Conservation (phyloP, 2,797 vertebrate genomes). For the Myotis vivesi region DNA sequence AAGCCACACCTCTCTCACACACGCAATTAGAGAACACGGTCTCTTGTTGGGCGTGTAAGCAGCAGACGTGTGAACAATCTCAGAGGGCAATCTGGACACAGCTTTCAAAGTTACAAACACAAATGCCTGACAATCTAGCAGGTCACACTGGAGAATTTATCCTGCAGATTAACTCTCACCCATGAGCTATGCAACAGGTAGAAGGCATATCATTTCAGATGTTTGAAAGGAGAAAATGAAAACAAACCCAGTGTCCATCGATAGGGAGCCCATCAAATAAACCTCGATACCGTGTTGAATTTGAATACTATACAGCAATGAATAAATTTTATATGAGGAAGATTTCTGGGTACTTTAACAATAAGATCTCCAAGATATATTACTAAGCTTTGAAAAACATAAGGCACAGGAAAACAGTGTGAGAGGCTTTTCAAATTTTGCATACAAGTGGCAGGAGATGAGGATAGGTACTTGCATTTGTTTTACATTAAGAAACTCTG, state of each 20-base stretch:
- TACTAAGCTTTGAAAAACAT: background rate
- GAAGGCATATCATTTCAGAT: background rate
- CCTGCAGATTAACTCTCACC: background rate
- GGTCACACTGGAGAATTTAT: background rate
- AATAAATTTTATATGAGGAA: background rate
- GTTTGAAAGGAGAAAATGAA: conserved; percentile 2
- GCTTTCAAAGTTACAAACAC: background rate
- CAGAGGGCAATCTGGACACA: background rate
- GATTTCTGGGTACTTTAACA: background rate
- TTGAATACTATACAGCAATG: background rate
- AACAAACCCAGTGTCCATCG: background rate
- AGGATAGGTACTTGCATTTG: background rate
- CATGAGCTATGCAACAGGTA: background rate
- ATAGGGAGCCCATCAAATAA: background rate
- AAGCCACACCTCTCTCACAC: background rate
- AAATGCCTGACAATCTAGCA: background rate
- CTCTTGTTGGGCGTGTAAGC: background rate
- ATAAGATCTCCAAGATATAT: background rate
- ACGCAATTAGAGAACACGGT: background rate
- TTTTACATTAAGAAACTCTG: background rate
- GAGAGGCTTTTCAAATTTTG: background rate
- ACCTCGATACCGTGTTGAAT: background rate
- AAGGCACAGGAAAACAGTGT: background rate
- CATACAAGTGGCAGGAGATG: background rate
- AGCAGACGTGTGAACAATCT: background rate